Evolutionary conservation across 1,140 invertebrate species (phyloP), one percentile per base, ranked within the genome.

Genomic region (Drosophila nigromelanica): DNA sequence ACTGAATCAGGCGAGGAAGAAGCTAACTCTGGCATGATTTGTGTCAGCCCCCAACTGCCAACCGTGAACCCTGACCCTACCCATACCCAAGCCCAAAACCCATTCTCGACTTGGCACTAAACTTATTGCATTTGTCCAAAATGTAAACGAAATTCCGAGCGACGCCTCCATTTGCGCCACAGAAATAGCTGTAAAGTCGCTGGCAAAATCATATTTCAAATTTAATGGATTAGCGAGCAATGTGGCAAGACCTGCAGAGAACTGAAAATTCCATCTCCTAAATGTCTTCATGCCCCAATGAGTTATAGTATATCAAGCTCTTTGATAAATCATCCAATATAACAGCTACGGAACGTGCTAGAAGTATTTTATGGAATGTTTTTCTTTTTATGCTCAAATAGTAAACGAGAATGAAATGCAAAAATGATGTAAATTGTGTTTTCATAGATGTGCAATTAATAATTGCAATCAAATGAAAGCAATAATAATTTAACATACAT

Each of bases 181-280:
- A 5, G 43, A 48, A 48, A 48, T 56, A 10, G 47, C 35, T 58
- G 6, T 35, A 55, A 43, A 43, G 40, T 68, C 51, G 56, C n/a
- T 47, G 40, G 51, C 52, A 59, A 69, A 50, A 83, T 54, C 76
- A 85, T 85, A 85, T 85, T 73, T 85, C 80, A 85, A 77, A 85
- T 77, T 85, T 80, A 85, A 85, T 85, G 80, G 76, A 85, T 85
- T 85, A 83, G 70, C 75, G 55, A 47, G 21, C 18, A 18, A 4
- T 10, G 1, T 37, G 27, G 42, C 15, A 15, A 15, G 5, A 43
- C n/a, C 43, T 10, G 21, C 24, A 45, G 11, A 55, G 52, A 42
- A 33, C 11, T n/a, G 33, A 39, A 40, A 67, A 47, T 66, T 66
- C 33, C 61, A 39, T 50, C 18, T 39, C 12, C 43, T 24, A 40